phyloP scores from a whole-genome alignment of 2,888 invertebrate genomes.

The Ochlodes sylvanus region DNA sequence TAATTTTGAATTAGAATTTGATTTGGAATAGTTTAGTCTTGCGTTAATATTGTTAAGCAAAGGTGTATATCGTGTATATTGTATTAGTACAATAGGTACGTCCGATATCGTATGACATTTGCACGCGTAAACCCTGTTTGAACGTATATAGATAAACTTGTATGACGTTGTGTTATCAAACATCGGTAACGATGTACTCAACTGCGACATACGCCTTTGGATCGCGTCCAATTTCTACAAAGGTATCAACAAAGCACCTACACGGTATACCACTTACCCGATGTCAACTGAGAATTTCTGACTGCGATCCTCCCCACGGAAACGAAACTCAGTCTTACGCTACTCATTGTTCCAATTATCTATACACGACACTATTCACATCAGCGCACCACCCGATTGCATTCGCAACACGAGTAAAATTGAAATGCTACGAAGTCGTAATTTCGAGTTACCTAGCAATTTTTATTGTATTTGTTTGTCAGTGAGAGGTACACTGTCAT shows the following conservation, averaged over 20 bases:
- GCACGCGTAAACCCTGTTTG: constrained; percentile 40
- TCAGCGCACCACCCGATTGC: constrained; percentile 67
- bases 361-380: constrained; percentile 65
- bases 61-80: not conserved
- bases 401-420: constrained; percentile 60
- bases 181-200: constrained; percentile 54
- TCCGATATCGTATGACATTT: constrained; percentile 27
- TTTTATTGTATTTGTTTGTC: constrained; percentile 84
- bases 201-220: constrained; percentile 67
- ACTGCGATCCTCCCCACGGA: constrained; percentile 79
- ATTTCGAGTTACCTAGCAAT: constrained; percentile 56
- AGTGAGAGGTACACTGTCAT: constrained; percentile 82
- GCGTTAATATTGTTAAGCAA: not conserved
- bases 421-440: constrained; percentile 59
- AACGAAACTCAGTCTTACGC: constrained; percentile 79
- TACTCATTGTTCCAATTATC: constrained; percentile 71
- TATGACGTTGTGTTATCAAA: constrained; percentile 77
- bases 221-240: constrained; percentile 60
- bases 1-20: too few relatives aligned
- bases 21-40: not conserved
- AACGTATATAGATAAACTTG: constrained; percentile 42
- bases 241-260: constrained; percentile 34
- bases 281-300: constrained; percentile 75
- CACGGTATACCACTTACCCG: constrained; percentile 63
- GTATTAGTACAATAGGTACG: not conserved